A percentile compares a stretch with the other conserved stretches of the same genome.
These are phyloP conservation scores for Microctonus brassicae DNA, from an alignment of 2,888 invertebrate species.

Conservation along the genomic window DNA sequence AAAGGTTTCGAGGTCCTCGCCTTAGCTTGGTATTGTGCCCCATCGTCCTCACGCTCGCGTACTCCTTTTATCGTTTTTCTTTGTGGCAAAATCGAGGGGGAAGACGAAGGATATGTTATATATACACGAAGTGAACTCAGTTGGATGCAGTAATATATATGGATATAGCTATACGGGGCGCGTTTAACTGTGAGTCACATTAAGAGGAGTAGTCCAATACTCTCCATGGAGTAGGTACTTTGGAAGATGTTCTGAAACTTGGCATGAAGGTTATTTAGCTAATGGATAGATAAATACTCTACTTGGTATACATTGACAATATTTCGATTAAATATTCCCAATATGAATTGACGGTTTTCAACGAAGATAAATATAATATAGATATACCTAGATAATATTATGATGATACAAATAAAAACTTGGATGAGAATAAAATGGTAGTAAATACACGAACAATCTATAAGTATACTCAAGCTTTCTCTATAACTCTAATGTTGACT, in stretches of 20 bases:
- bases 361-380: not conserved
- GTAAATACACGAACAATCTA: not conserved
- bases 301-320: not conserved
- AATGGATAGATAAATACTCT: constrained; percentile 60
- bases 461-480: not conserved
- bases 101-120: not conserved
- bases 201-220: not conserved
- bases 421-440: not conserved
- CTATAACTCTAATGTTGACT: not conserved
- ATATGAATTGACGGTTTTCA: not conserved
- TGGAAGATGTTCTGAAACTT: constrained; percentile 46
- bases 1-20: constrained; percentile 39
- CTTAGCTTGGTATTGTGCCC: constrained; percentile 33
- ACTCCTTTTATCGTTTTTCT: constrained; percentile 38
- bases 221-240: not conserved
- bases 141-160: not conserved
- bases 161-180: no score
- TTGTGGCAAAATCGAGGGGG: constrained; percentile 30
- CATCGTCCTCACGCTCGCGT: constrained; percentile 14
- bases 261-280: constrained; percentile 55
- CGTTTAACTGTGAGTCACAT: constrained; percentile 2
- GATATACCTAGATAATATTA: not conserved
- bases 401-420: not conserved
- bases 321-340: not conserved
- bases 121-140: not conserved